These are phyloP conservation scores for Festucalex cinctus DNA, from an alignment of 2,113 vertebrate genomes.

Conservation along the genomic window DNA sequence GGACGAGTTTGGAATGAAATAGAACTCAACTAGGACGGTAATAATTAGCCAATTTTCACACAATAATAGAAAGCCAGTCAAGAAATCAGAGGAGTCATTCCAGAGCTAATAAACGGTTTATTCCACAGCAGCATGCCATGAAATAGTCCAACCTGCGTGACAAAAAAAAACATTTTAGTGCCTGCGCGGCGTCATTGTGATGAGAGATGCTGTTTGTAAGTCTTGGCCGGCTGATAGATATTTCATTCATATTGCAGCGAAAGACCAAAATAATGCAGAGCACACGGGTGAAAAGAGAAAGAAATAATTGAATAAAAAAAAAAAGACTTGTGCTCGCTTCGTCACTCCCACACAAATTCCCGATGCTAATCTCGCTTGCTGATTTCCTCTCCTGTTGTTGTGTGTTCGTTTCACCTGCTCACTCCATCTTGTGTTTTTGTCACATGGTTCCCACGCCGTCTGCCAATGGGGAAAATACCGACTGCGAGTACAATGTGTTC, in stretches of 20 bases:
- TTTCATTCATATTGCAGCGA: conserved; percentile 22
- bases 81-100: neutral
- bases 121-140: neutral
- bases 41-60: conserved; percentile 51
- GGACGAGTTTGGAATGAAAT: no score
- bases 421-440: conserved; percentile 18
- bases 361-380: conserved; percentile 43
- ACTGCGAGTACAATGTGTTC: neutral
- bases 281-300: neutral
- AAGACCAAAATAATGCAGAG: conserved; percentile 4
- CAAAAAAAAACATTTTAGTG: conserved; percentile 3
- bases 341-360: conserved; percentile 54
- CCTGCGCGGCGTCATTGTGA: conserved; percentile 30
- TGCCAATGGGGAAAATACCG: neutral
- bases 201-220: conserved; percentile 49
- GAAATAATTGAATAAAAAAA: neutral
- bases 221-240: conserved; percentile 7
- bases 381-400: conserved; percentile 38
- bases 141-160: neutral
- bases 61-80: conserved; percentile 3
- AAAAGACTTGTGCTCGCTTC: conserved; percentile 12
- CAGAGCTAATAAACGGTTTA: neutral
- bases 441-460: no score
- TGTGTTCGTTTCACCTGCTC: conserved; percentile 49
- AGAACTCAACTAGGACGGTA: conserved; percentile 31